phyloP scores from a whole-genome alignment of 30 jellyfish, hydroid and myxozoan species.

The Pseudorhiza aurosa region DNA sequence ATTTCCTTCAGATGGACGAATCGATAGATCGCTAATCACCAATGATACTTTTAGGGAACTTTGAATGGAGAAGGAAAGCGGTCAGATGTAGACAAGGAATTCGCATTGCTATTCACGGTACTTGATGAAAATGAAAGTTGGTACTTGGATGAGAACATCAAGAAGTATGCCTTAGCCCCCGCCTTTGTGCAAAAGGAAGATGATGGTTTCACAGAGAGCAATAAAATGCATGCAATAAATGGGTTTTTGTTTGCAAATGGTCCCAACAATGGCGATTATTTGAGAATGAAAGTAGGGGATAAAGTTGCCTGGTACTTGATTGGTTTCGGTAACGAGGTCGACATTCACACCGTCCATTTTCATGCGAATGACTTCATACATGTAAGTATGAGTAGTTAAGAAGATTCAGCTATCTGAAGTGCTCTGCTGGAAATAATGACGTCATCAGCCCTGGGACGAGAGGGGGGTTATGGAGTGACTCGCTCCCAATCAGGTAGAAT shows the following conservation, averaged over 20 bases:
- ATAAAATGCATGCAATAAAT: conserved; percentile 59
- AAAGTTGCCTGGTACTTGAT: conserved; percentile 59
- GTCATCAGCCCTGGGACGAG: too few relatives aligned
- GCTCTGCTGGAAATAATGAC: too few relatives aligned
- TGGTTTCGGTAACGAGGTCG: conserved; percentile 72
- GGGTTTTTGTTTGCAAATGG: conserved; percentile 56
- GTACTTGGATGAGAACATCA: conserved; percentile 56
- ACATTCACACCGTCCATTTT: conserved; percentile 68
- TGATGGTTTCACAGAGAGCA: conserved; percentile 60
- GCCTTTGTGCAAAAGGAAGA: conserved; percentile 10
- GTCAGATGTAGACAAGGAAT: conserved; percentile 34
- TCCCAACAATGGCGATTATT: conserved; percentile 41
- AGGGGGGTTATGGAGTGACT: too few relatives aligned
- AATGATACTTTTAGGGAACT: conserved; percentile 30
- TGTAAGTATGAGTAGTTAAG: too few relatives aligned
- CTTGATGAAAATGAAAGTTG: conserved; percentile 75
- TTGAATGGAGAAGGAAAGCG: conserved; percentile 23
- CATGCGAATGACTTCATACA: conserved; percentile 54
- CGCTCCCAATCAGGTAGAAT: too few relatives aligned
- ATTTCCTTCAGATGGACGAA: too few relatives aligned
- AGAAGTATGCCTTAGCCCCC: conserved; percentile 5
- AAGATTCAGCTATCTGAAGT: too few relatives aligned
- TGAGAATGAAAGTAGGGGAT: conserved; percentile 49
- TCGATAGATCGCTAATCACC: not conserved
- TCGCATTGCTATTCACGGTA: conserved; percentile 58